A percentile compares a stretch with the other conserved stretches of the same genome.
These are phyloP conservation scores for Barnardius zonarius DNA, from an alignment of 2,113 vertebrate genomes.

Conservation along the genomic window DNA sequence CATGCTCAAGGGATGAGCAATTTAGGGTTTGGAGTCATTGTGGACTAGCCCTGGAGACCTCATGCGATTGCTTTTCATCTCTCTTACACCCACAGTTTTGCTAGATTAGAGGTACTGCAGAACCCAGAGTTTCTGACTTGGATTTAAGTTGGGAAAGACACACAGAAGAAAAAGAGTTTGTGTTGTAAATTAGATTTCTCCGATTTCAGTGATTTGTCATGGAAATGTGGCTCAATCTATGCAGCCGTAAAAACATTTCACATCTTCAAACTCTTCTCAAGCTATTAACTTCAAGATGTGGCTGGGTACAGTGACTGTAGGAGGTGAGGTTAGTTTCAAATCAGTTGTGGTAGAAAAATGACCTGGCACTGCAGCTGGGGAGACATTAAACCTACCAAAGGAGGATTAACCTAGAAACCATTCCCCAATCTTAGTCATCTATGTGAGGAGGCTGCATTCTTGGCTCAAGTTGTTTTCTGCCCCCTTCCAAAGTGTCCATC, in stretches of 20 bases:
- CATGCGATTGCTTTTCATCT: constrained; percentile 54
- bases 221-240: constrained; percentile 13
- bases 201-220: constrained; percentile 34
- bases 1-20: constrained; percentile 51
- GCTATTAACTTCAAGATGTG: neutral
- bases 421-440: neutral
- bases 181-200: constrained; percentile 39
- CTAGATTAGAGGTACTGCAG: constrained; percentile 15
- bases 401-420: neutral
- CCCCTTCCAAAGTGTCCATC: neutral
- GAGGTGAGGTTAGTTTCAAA: constrained; percentile 16
- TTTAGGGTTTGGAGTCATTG: constrained; percentile 62
- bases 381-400: constrained; percentile 3
- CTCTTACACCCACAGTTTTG: constrained; percentile 27
- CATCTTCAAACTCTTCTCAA: neutral
- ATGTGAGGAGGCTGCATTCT: neutral
- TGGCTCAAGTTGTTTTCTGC: neutral
- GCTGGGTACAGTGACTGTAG: neutral
- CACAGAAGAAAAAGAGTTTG: constrained; percentile 9
- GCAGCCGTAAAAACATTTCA: constrained; percentile 23
- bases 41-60: constrained; percentile 46
- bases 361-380: neutral
- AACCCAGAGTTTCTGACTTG: constrained; percentile 4
- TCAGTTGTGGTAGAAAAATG: neutral
- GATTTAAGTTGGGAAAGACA: constrained; percentile 26